Conservation (phyloP, 1,140 invertebrate genomes). For the Drosophila pallidifrons region DNA sequence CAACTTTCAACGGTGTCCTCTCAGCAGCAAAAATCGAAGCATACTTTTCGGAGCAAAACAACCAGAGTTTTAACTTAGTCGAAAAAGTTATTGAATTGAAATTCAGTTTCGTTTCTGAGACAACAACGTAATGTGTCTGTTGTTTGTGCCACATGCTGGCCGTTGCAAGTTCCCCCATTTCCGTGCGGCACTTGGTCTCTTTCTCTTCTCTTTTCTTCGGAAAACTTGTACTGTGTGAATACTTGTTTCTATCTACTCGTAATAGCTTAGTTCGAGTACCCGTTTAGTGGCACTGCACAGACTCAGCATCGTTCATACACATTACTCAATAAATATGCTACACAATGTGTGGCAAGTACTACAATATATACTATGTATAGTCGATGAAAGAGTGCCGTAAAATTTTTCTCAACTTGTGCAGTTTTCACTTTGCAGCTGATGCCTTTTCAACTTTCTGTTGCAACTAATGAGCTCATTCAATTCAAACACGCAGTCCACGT, state of each 20-base stretch:
- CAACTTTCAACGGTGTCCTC: background rate
- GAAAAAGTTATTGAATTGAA: conserved; percentile 67
- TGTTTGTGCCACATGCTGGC: conserved; percentile 39
- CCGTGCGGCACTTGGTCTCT: conserved; percentile 20
- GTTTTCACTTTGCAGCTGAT: conserved; percentile 13
- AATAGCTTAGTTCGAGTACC: background rate
- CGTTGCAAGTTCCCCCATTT: conserved; percentile 24
- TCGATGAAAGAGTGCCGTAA: conserved; percentile 1
- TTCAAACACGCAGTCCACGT: conserved; percentile 4
- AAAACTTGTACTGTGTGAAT: conserved; percentile 28
- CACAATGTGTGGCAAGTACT: conserved; percentile 3
- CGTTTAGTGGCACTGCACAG: conserved; percentile 1
- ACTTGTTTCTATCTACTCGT: background rate
- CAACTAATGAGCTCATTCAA: conserved; percentile 29
- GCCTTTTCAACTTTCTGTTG: conserved; percentile 1
- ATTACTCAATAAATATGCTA: background rate
- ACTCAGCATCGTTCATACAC: background rate
- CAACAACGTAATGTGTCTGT: conserved; percentile 57
- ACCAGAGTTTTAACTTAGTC: background rate
- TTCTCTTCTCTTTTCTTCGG: background rate
- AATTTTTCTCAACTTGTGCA: conserved; percentile 23
- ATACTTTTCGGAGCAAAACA: conserved; percentile 33
- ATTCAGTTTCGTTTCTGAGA: conserved; percentile 48
- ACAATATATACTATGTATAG: too few species aligned
- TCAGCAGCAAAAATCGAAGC: conserved; percentile 34